Percentiles rank a stretch among this genome's conserved stretches.
Evolutionary conservation across 2,113 vertebrate species (phyloP).

Genomic region (Formicarius rufipectus): DNA sequence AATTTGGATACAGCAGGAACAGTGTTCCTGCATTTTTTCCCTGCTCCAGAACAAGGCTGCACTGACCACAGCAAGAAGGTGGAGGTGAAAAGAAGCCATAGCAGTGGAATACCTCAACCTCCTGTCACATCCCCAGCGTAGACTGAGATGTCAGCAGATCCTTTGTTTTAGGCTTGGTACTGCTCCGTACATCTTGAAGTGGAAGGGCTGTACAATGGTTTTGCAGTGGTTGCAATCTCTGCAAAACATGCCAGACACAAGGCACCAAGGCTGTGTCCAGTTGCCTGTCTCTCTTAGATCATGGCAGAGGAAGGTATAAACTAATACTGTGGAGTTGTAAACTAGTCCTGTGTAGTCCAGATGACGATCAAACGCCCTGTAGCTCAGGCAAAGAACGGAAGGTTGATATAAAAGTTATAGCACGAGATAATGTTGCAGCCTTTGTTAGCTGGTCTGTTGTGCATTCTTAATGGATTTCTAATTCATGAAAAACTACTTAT

Average conservation of each 20-base stretch:
- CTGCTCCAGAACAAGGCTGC: neutral
- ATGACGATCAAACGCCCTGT: neutral
- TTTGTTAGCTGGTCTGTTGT: neutral
- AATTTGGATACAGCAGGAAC: neutral
- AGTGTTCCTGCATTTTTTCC: neutral
- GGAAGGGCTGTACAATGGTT: neutral
- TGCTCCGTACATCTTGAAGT: neutral
- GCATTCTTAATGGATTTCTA: neutral
- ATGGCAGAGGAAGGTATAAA: neutral
- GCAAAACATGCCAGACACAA: neutral
- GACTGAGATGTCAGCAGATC: neutral
- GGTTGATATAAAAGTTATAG: neutral
- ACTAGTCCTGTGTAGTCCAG: neutral
- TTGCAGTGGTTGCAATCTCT: neutral
- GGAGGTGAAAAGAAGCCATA: neutral
- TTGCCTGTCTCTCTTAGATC: neutral
- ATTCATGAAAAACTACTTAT: neutral
- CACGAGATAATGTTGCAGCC: neutral
- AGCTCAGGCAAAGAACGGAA: neutral
- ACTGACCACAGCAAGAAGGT: neutral
- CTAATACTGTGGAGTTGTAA: neutral
- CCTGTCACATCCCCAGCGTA: neutral
- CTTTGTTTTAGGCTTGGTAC: neutral
- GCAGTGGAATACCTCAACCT: neutral
- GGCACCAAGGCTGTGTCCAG: neutral